Percentiles rank a stretch among this genome's conserved stretches.
These are phyloP conservation scores for Psittacula echo DNA, from an alignment of 2,797 vertebrate genomes.

Conservation along the genomic window DNA sequence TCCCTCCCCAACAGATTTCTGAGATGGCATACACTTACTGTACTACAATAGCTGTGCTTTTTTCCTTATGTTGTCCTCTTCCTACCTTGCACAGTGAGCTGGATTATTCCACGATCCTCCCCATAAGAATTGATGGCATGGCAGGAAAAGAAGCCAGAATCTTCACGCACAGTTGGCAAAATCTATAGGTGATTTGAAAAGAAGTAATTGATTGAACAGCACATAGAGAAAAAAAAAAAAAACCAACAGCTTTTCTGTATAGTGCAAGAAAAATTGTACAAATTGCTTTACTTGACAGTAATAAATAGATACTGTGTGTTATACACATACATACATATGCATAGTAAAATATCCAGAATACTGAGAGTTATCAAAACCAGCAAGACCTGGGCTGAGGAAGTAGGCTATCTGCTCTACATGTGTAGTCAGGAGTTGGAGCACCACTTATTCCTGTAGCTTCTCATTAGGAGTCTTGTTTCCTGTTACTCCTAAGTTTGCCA, in stretches of 20 bases:
- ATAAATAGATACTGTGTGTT: not conserved
- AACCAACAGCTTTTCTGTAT: not conserved
- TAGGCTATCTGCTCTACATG: not conserved
- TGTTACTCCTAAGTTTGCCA: not conserved
- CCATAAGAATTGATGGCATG: constrained; percentile 99
- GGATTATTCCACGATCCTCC: constrained; percentile 97
- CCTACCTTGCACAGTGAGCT: constrained; percentile 98
- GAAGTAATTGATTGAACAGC: constrained; percentile 31
- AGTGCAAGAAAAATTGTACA: not conserved
- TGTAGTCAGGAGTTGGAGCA: constrained; percentile 13
- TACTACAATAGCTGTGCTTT: constrained; percentile 18
- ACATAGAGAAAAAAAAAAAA: not conserved
- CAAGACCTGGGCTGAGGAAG: constrained; percentile 33
- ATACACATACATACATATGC: not conserved
- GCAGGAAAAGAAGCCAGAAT: constrained; percentile 99
- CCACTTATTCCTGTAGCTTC: constrained; percentile 35
- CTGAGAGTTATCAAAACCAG: not conserved
- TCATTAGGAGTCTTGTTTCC: constrained; percentile 26
- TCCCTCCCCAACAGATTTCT: constrained; percentile 8
- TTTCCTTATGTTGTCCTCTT: constrained; percentile 8
- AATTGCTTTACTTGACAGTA: not conserved
- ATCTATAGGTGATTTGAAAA: constrained; percentile 82
- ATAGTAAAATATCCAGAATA: not conserved
- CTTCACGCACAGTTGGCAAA: constrained; percentile 95
- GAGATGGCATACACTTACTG: not conserved